Percentiles rank a stretch among this genome's conserved stretches.
phyloP scores from a whole-genome alignment of 2,113 vertebrate species.

The Pardalotus punctatus region DNA sequence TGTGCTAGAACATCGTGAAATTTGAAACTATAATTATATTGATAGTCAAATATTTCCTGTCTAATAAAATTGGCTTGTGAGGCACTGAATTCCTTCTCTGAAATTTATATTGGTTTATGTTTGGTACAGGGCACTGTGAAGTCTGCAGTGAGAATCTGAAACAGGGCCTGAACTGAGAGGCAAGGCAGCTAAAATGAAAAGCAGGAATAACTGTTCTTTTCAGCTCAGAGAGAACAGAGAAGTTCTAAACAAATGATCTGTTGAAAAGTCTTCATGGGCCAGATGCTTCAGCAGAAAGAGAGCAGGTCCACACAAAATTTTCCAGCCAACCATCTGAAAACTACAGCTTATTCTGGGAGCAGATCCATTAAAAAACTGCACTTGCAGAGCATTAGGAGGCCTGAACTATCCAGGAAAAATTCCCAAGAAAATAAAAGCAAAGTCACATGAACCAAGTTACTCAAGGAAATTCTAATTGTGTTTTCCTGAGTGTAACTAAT shows the following conservation, averaged over 20 bases:
- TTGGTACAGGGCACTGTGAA: not conserved
- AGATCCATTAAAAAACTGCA: not conserved
- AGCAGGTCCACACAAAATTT: not conserved
- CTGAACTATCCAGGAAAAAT: slow-evolving; percentile 28
- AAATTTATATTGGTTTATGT: not conserved
- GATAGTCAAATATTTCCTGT: not conserved
- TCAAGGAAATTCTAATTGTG: not conserved
- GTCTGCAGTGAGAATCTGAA: not conserved
- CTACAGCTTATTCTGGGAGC: not conserved
- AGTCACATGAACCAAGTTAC: not conserved
- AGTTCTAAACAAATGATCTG: not conserved
- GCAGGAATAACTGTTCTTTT: not conserved
- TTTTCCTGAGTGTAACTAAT: not conserved
- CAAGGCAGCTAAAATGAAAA: not conserved
- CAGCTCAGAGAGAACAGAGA: not conserved
- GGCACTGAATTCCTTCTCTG: not conserved
- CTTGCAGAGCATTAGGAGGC: not conserved
- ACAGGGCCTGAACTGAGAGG: not conserved
- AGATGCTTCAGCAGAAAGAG: not conserved
- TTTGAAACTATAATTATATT: not conserved
- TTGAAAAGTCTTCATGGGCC: not conserved
- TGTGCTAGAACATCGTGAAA: not conserved
- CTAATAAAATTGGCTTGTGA: not conserved
- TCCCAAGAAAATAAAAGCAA: not conserved
- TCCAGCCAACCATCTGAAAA: slow-evolving; percentile 13